Evolutionary conservation across 1,140 invertebrate species (phyloP), one percentile per base, ranked within the genome.

Genomic region (Drosophila sp.): DNA sequence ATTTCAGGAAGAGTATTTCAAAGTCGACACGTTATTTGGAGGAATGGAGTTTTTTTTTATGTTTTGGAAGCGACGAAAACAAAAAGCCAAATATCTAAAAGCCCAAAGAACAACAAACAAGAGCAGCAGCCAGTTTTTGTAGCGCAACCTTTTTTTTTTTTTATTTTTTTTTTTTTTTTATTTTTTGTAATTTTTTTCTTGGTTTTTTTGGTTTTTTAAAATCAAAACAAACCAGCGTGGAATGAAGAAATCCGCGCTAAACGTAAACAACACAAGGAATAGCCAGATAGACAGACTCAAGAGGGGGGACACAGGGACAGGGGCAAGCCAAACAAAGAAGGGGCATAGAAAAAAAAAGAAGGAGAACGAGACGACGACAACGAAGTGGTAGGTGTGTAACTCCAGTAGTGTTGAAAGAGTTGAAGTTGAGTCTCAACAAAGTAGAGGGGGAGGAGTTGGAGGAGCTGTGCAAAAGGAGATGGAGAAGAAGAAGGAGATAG

Each of bases 201-300:
- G 72, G 77, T 79, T 41, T 55, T 40, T 71, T 73, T 57, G n/a
- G n/a, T 25, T 78, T 75, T 75, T 72, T 67, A 69, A 79, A 89
- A 86, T 83, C 83, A 87, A 87, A 87, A 87, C 83, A 87, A 87
- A 87, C 80, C 62, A 83, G 79, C 70, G 73, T 89, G 76, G 79
- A 89, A 87, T 84, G 83, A 58, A 80, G 84, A 61, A 87, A 87
- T 60, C 79, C 54, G 35, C 66, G 83, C 84, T 87, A 89, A 87
- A 84, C 79, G 84, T 89, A 87, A 89, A 87, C 84, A 87, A 83
- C 79, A 69, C 72, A 86, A 70, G 74, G 54, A 77, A 29, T 29
- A 17, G 30, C 32, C 50, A 57, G 35, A 57, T 35, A 58, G 32
- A 58, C 56, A 58, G 17, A 58, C 17, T 8, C n/a, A 8, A 2